phyloP scores from a whole-genome alignment of 1,140 invertebrate species.

The Magallana angulata region DNA sequence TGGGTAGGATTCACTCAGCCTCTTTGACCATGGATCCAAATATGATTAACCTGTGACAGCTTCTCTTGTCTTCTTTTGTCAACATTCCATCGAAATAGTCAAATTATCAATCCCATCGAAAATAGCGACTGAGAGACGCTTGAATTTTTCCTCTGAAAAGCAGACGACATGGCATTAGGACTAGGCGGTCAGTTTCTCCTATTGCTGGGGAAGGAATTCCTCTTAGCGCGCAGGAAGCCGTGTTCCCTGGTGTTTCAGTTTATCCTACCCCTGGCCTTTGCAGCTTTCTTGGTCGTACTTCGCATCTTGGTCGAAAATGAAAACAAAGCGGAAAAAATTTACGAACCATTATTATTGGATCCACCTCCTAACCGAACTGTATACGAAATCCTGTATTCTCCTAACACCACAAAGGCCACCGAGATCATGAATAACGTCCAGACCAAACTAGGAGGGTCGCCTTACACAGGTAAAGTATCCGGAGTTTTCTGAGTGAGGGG shows the following conservation, averaged over 20 bases:
- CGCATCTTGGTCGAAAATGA: conserved; percentile 38
- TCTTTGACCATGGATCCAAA: no score
- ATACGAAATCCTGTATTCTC: conserved; percentile 25
- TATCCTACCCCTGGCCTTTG: conserved; percentile 32
- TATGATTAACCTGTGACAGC: no score
- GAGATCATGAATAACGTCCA: conserved; percentile 13
- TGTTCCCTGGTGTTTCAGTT: conserved; percentile 42
- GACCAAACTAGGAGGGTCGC: neutral
- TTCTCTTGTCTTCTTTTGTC: no score
- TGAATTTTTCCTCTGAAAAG: no score
- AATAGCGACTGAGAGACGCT: no score
- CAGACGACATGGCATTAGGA: neutral
- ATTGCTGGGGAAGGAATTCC: conserved; percentile 30
- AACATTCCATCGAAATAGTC: no score
- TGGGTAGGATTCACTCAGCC: no score
- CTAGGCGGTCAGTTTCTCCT: conserved; percentile 17
- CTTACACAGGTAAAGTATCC: conserved; percentile 33
- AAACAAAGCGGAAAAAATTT: conserved; percentile 6
- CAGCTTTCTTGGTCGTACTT: conserved; percentile 42
- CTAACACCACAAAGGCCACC: neutral
- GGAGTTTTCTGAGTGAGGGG: no score
- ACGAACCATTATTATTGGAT: conserved; percentile 12
- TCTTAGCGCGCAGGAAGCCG: neutral
- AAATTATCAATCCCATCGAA: no score
- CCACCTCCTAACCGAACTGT: no score